A percentile compares a stretch with the other conserved stretches of the same genome.
Conservation (phyloP, 2,888 invertebrate genomes). For the Halocaridina rubra region DNA sequence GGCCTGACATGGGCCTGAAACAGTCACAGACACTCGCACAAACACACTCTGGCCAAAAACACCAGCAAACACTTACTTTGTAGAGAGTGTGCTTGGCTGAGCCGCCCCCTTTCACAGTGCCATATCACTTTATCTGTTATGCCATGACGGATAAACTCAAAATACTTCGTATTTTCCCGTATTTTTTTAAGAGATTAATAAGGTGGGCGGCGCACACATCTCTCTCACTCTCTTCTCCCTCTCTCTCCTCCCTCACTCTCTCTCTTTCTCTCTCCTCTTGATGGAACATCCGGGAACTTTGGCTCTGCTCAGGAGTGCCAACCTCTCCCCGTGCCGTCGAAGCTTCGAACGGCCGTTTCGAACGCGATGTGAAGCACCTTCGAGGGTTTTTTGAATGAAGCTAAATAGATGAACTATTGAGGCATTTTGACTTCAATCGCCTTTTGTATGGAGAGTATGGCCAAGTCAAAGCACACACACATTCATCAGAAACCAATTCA, state of each 20-base stretch:
- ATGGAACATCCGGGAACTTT: slow-evolving; percentile 63
- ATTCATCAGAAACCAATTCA: too few species aligned
- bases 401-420: too few species aligned
- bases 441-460: too few species aligned
- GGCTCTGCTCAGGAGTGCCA: slow-evolving; percentile 50
- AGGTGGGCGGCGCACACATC: slow-evolving; percentile 50
- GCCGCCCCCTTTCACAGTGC: slow-evolving; percentile 21
- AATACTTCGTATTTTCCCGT: background rate
- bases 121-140: too few species aligned
- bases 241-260: slow-evolving; percentile 47
- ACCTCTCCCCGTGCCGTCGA: slow-evolving; percentile 1
- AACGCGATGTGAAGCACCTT: too few species aligned
- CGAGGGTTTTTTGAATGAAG: too few species aligned
- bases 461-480: too few species aligned
- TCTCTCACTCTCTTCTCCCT: slow-evolving; percentile 59
- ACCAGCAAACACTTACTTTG: slow-evolving; percentile 29
- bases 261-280: too few species aligned
- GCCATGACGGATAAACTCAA: background rate
- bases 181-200: background rate
- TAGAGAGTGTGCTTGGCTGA: background rate
- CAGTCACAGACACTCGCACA: background rate
- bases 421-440: too few species aligned
- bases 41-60: too few species aligned
- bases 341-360: background rate
- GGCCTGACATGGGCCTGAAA: slow-evolving; percentile 14